A percentile compares a stretch with the other conserved stretches of the same genome.
Evolutionary conservation across 2,113 vertebrate species (phyloP).

Genomic region (Amphiprion ocellaris): DNA sequence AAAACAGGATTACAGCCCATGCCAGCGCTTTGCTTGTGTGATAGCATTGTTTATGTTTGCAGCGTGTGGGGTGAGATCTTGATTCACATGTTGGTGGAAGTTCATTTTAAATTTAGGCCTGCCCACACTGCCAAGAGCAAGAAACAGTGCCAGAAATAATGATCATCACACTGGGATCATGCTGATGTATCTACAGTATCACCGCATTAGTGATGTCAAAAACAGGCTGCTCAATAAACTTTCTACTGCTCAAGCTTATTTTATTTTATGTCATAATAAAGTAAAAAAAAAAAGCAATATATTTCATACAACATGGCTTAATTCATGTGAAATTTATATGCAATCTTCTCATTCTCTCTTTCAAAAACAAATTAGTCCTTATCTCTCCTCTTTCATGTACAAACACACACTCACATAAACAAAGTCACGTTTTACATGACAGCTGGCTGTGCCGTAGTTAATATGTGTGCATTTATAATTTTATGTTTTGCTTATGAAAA

Average conservation of each 20-base stretch:
- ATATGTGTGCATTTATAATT: background rate
- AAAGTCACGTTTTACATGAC: background rate
- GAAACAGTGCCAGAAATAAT: background rate
- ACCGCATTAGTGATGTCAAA: constrained; percentile 34
- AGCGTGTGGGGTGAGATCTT: constrained; percentile 55
- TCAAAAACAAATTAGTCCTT: constrained; percentile 20
- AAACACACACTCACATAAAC: constrained; percentile 16
- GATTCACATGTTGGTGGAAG: constrained; percentile 49
- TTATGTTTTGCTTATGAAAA: constrained; percentile 11
- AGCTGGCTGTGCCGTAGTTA: background rate
- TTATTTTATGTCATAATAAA: too few relatives aligned
- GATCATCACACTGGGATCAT: background rate
- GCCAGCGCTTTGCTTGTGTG: constrained; percentile 42
- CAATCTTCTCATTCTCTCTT: background rate
- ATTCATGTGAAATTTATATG: background rate
- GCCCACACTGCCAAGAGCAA: constrained; percentile 4
- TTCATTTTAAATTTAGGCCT: constrained; percentile 51
- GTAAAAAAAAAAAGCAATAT: background rate
- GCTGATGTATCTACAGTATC: constrained; percentile 3
- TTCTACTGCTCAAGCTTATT: background rate
- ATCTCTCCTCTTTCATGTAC: constrained; percentile 6
- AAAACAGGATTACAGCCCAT: constrained; percentile 66
- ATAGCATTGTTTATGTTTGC: constrained; percentile 62
- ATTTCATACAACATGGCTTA: background rate
- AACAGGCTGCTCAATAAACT: constrained; percentile 20